Percentiles rank a stretch among this genome's conserved stretches.
phyloP scores from a whole-genome alignment of 30 jellyfish, hydroid and myxozoan species.

The Aurelia sp. region DNA sequence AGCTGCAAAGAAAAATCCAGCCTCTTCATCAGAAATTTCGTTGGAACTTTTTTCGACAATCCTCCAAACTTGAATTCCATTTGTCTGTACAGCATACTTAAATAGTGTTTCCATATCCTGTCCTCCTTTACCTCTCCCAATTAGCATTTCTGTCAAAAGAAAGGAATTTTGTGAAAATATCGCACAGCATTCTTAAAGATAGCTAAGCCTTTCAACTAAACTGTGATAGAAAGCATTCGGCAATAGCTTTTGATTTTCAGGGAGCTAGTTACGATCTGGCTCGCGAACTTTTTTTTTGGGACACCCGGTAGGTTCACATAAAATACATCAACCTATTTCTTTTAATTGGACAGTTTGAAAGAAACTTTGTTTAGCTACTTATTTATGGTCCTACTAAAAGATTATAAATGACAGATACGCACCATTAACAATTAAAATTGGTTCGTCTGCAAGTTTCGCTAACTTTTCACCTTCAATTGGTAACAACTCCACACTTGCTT shows the following conservation, averaged over 20 bases:
- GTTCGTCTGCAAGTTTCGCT: slow-evolving; percentile 75
- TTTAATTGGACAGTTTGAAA: too few relatives aligned
- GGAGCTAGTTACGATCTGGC: too few relatives aligned
- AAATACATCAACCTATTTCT: too few relatives aligned
- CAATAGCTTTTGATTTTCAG: too few relatives aligned
- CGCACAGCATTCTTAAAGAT: neutral
- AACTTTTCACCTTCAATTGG: slow-evolving; percentile 66
- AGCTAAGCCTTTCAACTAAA: too few relatives aligned
- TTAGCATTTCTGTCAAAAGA: slow-evolving; percentile 70
- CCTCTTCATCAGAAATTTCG: slow-evolving; percentile 62
- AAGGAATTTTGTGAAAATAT: neutral
- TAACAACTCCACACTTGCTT: slow-evolving; percentile 45
- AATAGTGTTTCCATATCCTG: slow-evolving; percentile 88
- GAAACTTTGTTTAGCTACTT: too few relatives aligned
- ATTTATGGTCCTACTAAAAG: too few relatives aligned
- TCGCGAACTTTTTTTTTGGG: too few relatives aligned
- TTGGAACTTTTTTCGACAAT: slow-evolving; percentile 63
- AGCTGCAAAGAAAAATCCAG: slow-evolving; percentile 84
- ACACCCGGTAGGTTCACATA: too few relatives aligned
- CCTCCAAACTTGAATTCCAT: slow-evolving; percentile 72
- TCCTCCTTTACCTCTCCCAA: slow-evolving; percentile 98
- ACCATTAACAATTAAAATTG: slow-evolving; percentile 86
- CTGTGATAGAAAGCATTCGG: too few relatives aligned
- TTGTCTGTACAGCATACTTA: slow-evolving; percentile 89
- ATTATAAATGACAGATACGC: neutral